phyloP scores from a whole-genome alignment of 2,113 vertebrate species.

The Melospiza melodia region DNA sequence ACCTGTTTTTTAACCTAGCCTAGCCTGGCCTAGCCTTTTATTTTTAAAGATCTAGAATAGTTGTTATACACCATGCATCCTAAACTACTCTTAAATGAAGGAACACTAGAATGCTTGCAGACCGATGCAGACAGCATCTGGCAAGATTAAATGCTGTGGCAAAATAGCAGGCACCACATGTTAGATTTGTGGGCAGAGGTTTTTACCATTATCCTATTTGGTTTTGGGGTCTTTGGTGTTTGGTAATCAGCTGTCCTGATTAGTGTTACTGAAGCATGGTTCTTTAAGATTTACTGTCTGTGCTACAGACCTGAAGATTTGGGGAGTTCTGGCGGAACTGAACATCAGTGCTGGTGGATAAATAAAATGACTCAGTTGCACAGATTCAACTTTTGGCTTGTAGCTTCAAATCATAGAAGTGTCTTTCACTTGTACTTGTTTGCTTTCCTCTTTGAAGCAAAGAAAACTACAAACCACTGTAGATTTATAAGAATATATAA shows the following conservation, averaged over 20 bases:
- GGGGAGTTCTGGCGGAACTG: neutral
- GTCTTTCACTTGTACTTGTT: neutral
- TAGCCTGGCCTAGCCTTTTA: neutral
- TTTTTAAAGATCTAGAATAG: neutral
- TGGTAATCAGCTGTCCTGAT: neutral
- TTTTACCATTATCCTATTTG: slow-evolving; percentile 33
- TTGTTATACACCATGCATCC: neutral
- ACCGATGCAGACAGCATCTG: slow-evolving; percentile 9
- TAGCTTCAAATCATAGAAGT: neutral
- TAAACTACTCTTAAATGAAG: neutral
- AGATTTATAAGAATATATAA: neutral
- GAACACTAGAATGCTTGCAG: neutral
- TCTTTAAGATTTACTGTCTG: neutral
- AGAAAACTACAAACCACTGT: neutral
- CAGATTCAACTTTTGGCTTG: neutral
- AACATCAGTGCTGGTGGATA: neutral
- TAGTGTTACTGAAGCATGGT: neutral
- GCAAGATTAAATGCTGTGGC: neutral
- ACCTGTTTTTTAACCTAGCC: neutral
- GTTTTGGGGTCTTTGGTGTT: neutral
- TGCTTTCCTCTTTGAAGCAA: neutral
- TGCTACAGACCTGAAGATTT: neutral
- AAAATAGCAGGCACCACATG: slow-evolving; percentile 19
- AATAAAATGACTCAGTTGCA: neutral
- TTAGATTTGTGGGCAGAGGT: slow-evolving; percentile 8